These are phyloP conservation scores for Canis aureus DNA, from an alignment of 2,113 vertebrate species.

Conservation along the genomic window DNA sequence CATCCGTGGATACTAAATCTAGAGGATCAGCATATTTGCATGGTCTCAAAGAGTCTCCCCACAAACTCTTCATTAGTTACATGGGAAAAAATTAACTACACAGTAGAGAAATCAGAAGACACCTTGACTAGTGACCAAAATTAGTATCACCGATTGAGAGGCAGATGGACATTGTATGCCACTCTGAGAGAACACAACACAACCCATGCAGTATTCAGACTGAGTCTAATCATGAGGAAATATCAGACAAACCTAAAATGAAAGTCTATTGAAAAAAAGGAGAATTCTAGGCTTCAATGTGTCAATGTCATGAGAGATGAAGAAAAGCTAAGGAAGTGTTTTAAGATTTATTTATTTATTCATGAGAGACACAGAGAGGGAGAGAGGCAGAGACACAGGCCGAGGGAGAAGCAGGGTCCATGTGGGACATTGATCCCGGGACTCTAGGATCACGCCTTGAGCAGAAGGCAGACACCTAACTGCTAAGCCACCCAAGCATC, in stretches of 20 bases:
- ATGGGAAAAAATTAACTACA: not conserved
- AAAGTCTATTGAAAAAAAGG: not conserved
- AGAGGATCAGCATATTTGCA: not conserved
- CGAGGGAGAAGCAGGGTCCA: no score
- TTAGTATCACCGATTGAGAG: not conserved
- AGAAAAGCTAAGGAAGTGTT: not conserved
- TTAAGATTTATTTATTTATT: no score
- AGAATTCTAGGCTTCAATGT: not conserved
- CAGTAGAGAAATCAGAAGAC: not conserved
- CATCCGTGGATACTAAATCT: not conserved
- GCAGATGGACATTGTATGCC: not conserved
- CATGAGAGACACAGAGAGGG: no score
- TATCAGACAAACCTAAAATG: not conserved
- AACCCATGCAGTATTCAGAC: not conserved
- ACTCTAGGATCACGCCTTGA: no score
- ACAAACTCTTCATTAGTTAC: not conserved
- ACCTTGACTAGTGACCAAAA: not conserved
- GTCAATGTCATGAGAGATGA: not conserved
- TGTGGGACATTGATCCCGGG: no score
- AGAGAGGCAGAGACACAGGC: no score
- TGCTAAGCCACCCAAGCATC: no score
- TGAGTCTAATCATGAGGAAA: not conserved
- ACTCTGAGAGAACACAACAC: not conserved
- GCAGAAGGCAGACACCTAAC: no score
- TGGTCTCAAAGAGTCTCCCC: not conserved